Percentiles rank a stretch among this genome's conserved stretches.
phyloP scores from a whole-genome alignment of 2,797 vertebrate genomes.

The Dendrocincla fuliginosa region DNA sequence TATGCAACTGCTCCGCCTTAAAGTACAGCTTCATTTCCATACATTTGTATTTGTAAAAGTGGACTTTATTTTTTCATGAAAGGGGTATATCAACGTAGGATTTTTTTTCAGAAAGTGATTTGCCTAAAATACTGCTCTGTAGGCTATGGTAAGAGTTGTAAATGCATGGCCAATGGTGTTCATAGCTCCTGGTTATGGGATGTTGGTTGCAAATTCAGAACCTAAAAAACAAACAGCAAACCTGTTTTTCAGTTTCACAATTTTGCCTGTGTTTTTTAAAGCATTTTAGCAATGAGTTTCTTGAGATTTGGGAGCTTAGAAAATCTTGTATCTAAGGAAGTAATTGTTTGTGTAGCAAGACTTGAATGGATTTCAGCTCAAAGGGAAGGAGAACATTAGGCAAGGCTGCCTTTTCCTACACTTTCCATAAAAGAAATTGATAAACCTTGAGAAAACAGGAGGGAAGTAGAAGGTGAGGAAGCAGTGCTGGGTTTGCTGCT shows the following conservation, averaged over 20 bases:
- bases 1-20: background rate
- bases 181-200: background rate
- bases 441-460: background rate
- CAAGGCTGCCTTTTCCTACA: background rate
- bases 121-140: background rate
- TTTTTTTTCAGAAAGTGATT: background rate
- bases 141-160: background rate
- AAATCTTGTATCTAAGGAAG: background rate
- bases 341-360: background rate
- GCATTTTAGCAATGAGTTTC: background rate
- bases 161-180: background rate
- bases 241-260: background rate
- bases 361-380: background rate
- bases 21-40: background rate
- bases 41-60: background rate
- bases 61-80: background rate
- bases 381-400: background rate
- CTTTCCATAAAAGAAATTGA: background rate
- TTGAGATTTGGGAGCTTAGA: background rate
- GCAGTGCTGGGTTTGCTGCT: background rate
- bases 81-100: background rate
- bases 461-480: background rate
- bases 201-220: background rate
- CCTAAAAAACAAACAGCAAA: background rate
- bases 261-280: background rate